A percentile compares a stretch with the other conserved stretches of the same genome.
These are phyloP conservation scores for rat (Rattus norvegicus) DNA, from an alignment of 2,113 vertebrate genomes.

Conservation along the genomic window DNA sequence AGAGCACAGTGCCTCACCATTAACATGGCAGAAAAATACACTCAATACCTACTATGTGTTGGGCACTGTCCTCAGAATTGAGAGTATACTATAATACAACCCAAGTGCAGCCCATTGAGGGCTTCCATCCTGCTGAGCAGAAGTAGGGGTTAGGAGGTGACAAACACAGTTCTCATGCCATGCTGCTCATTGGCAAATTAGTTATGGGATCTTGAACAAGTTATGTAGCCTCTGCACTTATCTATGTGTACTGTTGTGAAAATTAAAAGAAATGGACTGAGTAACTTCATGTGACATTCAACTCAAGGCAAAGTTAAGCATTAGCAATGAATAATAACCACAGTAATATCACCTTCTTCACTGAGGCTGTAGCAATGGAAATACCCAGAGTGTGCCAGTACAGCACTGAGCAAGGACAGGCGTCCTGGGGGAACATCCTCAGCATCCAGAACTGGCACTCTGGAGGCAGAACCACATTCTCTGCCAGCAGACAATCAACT, in stretches of 20 bases:
- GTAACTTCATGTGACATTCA: not conserved
- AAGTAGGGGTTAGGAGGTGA: not conserved
- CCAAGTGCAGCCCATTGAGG: rapidly evolving
- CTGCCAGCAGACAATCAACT: not conserved
- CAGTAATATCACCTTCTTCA: not conserved
- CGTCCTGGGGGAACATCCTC: rapidly evolving
- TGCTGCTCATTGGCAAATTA: rapidly evolving
- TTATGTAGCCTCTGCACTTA: not conserved
- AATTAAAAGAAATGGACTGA: not conserved
- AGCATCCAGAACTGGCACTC: not conserved
- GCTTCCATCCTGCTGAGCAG: rapidly evolving
- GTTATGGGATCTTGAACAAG: not conserved
- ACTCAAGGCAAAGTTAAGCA: not conserved
- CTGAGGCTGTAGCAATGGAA: not conserved
- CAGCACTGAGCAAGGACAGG: not conserved
- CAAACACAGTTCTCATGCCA: not conserved
- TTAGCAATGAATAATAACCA: not conserved
- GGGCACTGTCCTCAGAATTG: not conserved
- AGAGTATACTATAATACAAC: not conserved
- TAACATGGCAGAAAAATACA: not conserved
- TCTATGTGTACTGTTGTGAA: rapidly evolving
- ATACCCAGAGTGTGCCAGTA: not conserved
- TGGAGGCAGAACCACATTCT: not conserved
- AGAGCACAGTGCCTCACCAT: not conserved
- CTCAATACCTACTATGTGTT: not conserved